Evolutionary conservation across 2,113 vertebrate genomes (phyloP), one percentile per base, ranked within the genome.

Genomic region (Phalacrocorax brasilianus): DNA sequence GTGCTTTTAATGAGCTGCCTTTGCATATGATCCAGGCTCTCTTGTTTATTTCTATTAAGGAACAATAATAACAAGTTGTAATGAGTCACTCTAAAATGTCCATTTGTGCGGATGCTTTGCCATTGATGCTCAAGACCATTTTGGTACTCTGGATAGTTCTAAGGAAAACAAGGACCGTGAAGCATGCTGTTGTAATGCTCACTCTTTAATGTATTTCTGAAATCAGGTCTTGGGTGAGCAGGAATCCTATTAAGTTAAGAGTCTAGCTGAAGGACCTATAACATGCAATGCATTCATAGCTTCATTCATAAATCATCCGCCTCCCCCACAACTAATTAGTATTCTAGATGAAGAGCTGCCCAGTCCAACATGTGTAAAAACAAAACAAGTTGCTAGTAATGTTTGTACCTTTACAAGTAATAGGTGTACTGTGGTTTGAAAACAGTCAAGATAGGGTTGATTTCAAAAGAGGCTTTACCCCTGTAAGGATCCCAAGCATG

Each of bases 291-390:
- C 65, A 4, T 88, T 91, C 35, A 16, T 50, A 58, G 49, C 45
- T 80, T 91, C 89, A 71, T 68, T 83, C 91, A 67, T 92, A 86
- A 88, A 88, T 92, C 89, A 70, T 65, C 78, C 55, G 32, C 53
- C 50, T 61, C 27, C 22, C 38, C 50, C 30, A 35, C 44, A 71
- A 35, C 58, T 88, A 82, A 79, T 87, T 73, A 73, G 33, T 66
- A 67, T 91, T 92, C 87, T 70, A 50, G 49, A 27, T 80, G 40
- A 84, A 91, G 38, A 65, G 32, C 44, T 83, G 21, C 22, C 50
- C 59, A 45, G 58, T 91, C 63, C 38, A 40, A 81, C 59, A 63
- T 19, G 16, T 5, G 3, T 91, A 58, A 85, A 81, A 88, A 75
- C 70, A 81, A 91, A 96, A 7, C n/a, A 84, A 77, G 61, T 82